Percentiles rank a stretch among this genome's conserved stretches.
phyloP scores from a whole-genome alignment of 2,888 invertebrate genomes.

The Morinoia aosen region DNA sequence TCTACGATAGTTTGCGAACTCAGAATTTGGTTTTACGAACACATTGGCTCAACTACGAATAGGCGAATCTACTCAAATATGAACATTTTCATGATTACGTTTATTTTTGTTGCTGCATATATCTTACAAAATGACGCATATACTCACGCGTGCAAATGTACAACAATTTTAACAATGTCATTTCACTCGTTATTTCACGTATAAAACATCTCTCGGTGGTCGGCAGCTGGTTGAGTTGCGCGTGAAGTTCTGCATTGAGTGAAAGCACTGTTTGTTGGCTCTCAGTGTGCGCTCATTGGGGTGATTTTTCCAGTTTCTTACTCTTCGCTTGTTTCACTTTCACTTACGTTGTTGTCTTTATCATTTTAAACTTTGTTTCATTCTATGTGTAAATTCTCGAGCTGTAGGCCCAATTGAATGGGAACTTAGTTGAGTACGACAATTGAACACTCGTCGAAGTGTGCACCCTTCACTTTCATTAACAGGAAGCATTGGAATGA shows the following conservation, averaged over 20 bases:
- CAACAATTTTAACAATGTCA: too few species aligned
- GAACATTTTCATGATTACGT: background rate
- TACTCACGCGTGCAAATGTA: background rate
- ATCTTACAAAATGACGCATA: background rate
- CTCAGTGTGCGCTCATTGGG: background rate
- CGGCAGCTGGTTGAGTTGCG: background rate
- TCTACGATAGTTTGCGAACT: too few species aligned
- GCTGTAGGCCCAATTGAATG: background rate
- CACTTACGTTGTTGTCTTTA: background rate
- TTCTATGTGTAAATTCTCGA: background rate
- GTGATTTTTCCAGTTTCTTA: background rate
- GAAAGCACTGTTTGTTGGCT: background rate
- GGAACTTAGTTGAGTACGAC: background rate
- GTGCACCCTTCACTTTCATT: background rate
- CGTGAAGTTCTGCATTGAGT: background rate
- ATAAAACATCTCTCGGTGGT: too few species aligned
- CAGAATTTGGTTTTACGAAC: too few species aligned
- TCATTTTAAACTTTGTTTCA: background rate
- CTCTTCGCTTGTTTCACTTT: background rate
- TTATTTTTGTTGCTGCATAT: background rate
- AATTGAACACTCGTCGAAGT: background rate
- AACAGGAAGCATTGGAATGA: background rate
- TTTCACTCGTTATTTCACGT: too few species aligned
- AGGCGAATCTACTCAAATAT: too few species aligned
- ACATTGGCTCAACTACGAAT: too few species aligned